Percentiles rank a stretch among this genome's conserved stretches.
phyloP scores from a whole-genome alignment of 2,797 vertebrate species.

The Gadopsis bispinosus region DNA sequence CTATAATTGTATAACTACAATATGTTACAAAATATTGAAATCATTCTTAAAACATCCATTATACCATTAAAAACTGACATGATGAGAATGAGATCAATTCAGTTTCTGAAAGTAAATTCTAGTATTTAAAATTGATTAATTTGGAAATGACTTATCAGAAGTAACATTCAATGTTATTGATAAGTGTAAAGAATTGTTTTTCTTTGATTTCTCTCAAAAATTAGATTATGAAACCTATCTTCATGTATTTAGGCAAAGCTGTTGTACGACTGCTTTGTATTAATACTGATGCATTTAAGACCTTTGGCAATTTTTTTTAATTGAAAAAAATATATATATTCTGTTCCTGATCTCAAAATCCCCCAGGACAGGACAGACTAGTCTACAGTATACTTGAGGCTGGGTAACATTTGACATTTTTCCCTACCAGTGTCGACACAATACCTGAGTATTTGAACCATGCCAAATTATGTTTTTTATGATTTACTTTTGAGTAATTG shows the following conservation, averaged over 20 bases:
- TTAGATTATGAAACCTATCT: background rate
- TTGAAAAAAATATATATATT: too few relatives aligned
- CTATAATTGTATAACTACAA: background rate
- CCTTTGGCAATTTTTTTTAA: too few relatives aligned
- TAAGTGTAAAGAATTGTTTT: background rate
- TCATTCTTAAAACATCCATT: background rate
- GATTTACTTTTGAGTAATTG: too few relatives aligned
- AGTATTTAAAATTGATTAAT: background rate
- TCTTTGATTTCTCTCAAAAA: slow-evolving; percentile 38
- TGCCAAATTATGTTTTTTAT: too few relatives aligned
- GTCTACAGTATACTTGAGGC: too few relatives aligned
- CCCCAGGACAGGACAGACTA: too few relatives aligned
- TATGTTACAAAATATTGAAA: background rate
- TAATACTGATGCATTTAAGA: background rate
- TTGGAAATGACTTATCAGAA: too few relatives aligned
- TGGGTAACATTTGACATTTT: too few relatives aligned
- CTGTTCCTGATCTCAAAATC: too few relatives aligned
- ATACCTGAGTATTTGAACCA: too few relatives aligned
- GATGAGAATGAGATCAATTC: background rate
- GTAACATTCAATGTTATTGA: too few relatives aligned
- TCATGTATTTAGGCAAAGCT: background rate
- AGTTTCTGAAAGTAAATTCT: background rate
- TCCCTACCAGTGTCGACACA: too few relatives aligned
- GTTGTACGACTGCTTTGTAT: background rate
- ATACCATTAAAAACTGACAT: background rate